These are phyloP conservation scores for Nasonovia ribisnigri DNA, from an alignment of 2,888 invertebrate species.

Conservation along the genomic window DNA sequence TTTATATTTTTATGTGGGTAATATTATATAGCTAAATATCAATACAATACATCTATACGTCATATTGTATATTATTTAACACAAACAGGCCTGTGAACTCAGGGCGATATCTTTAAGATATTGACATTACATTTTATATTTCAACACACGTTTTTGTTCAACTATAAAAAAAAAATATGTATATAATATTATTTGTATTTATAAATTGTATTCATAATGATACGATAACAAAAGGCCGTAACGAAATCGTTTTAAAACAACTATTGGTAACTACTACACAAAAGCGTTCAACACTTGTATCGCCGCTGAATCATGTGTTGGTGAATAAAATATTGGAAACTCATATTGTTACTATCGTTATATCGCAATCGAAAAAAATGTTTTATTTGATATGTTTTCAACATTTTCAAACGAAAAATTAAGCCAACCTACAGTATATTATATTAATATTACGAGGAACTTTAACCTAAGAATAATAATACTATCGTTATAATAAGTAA, in stretches of 20 bases:
- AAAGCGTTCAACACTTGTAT: background rate
- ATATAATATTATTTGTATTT: background rate
- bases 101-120: background rate
- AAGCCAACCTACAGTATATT: background rate
- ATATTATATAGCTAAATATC: background rate
- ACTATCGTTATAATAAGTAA: background rate
- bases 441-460: background rate
- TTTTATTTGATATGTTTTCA: conserved; percentile 22
- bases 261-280: background rate
- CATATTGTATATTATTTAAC: background rate
- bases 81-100: background rate
- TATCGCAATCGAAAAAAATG: background rate
- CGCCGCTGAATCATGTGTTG: background rate
- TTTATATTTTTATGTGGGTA: background rate
- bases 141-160: background rate
- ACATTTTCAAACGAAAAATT: background rate
- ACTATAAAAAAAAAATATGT: background rate
- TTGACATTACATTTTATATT: background rate
- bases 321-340: background rate
- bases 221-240: background rate
- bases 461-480: background rate
- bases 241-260: background rate
- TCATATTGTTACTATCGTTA: background rate
- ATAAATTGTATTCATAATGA: background rate
- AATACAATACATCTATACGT: background rate